Base-by-base conservation (phyloP, 2,113 vertebrate species). In the Saguinus midas region DNA sequence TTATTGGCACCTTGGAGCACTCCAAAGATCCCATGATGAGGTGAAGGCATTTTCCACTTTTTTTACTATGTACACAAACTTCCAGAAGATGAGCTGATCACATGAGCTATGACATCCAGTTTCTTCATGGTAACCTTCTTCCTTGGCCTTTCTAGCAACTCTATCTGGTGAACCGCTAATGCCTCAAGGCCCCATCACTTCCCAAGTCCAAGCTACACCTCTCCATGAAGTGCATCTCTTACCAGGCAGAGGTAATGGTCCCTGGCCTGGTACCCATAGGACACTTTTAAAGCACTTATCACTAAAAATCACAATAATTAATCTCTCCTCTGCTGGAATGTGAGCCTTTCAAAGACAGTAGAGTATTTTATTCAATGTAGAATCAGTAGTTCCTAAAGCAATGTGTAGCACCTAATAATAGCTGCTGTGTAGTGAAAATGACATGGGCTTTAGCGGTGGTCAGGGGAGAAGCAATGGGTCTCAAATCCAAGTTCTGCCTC, bases 301-400 rank as follows among this genome's bases (percentile, higher is more conserved):
- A 87, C 87, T 97, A 70, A 20, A 81, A 90, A 91, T 95, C 76
- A 87, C 92, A 94, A 89, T 89, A 76, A 96, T 97, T 90, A 92
- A 91, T 95, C 84, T 96, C 92, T 91, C 72, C 45, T 87, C 43
- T 75, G 90, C 81, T 79, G 78, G 48, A 95, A 37, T 81, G 81
- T 73, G 57, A 97, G 76, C 48, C 32, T 94, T 96, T 68, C 57
- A 66, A 80, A 81, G 95, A 87, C n/a, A 81, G 45, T 45, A 75
- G 7, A 72, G 70, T 68, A 68, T 78, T 96, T 91, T 87, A 91
- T 68, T 94, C 90, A 81, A 40, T 76, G 82, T n/a, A 68, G 70
- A 97, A 96, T 97, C 96, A 95, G 94, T 96, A 92, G 92, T 58
- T 87, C 66, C 87, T 96, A 95, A 96, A 94, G 95, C 52, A 76